These are phyloP conservation scores for Gallinago stenura DNA, from an alignment of 2,797 vertebrate genomes.

Conservation along the genomic window DNA sequence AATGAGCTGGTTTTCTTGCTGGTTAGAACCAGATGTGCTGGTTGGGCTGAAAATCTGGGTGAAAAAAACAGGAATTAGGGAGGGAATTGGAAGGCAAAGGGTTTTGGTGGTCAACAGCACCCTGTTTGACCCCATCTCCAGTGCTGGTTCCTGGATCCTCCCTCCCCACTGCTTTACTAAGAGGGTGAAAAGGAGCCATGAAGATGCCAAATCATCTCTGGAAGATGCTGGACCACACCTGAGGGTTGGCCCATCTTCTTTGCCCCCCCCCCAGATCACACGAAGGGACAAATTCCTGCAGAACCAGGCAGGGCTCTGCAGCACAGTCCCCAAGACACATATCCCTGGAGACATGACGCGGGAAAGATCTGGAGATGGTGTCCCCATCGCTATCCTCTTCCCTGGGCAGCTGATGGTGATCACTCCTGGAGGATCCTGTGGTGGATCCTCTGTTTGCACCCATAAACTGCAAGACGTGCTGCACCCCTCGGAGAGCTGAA, in stretches of 20 bases:
- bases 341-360: too few relatives aligned
- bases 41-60: background rate
- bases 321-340: too few relatives aligned
- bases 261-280: background rate
- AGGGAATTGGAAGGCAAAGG: background rate
- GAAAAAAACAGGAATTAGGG: background rate
- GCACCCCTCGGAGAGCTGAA: too few relatives aligned
- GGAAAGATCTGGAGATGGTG: too few relatives aligned
- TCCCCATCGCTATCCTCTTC: too few relatives aligned
- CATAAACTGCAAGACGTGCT: too few relatives aligned
- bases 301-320: background rate
- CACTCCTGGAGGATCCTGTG: too few relatives aligned
- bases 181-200: background rate
- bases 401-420: too few relatives aligned
- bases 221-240: background rate
- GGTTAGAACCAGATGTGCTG: background rate
- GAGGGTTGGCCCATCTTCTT: background rate
- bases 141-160: background rate
- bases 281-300: background rate
- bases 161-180: rapidly evolving
- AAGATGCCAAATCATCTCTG: rapidly evolving
- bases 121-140: rapidly evolving
- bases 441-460: too few relatives aligned
- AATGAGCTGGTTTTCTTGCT: background rate
- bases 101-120: background rate